Conservation (phyloP, 1,140 invertebrate genomes). For the Piezodorus guildinii region DNA sequence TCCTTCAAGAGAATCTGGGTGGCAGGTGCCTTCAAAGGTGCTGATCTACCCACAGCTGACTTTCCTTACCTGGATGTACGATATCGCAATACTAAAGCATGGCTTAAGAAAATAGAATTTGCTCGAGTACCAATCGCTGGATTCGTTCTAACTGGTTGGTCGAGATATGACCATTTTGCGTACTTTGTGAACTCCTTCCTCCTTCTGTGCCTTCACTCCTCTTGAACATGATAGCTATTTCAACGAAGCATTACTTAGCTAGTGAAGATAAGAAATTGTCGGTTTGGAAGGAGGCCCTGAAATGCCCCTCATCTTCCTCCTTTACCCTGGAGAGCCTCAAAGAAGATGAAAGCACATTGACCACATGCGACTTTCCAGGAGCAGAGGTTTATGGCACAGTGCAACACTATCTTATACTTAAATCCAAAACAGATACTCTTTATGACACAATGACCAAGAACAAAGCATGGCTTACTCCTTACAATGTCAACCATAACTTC, state of each 20-base stretch:
- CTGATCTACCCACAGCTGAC: conserved; percentile 38
- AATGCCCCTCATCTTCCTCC: background rate
- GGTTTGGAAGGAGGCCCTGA: conserved; percentile 5
- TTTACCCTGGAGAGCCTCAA: background rate
- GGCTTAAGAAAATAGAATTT: conserved; percentile 21
- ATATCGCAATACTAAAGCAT: conserved; percentile 29
- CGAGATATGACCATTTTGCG: conserved; percentile 50
- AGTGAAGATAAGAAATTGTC: background rate
- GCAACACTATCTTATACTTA: conserved; percentile 3
- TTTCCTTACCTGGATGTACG: conserved; percentile 41
- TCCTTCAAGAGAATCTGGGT: conserved; percentile 39
- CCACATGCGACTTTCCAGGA: conserved; percentile 17
- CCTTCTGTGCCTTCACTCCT: conserved; percentile 44
- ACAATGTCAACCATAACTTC: conserved; percentile 22
- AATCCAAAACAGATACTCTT: conserved; percentile 13
- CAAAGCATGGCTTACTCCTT: conserved; percentile 19
- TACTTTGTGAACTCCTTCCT: conserved; percentile 53
- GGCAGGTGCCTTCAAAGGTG: conserved; percentile 51
- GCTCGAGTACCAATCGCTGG: conserved; percentile 19
- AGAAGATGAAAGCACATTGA: background rate
- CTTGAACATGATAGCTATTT: conserved; percentile 34
- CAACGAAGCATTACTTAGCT: conserved; percentile 14
- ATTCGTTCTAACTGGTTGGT: conserved; percentile 27
- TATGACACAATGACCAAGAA: conserved; percentile 14
- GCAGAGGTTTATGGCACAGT: conserved; percentile 14